Base-by-base conservation (phyloP, 2,888 invertebrate genomes). In the Tipula helvola region DNA sequence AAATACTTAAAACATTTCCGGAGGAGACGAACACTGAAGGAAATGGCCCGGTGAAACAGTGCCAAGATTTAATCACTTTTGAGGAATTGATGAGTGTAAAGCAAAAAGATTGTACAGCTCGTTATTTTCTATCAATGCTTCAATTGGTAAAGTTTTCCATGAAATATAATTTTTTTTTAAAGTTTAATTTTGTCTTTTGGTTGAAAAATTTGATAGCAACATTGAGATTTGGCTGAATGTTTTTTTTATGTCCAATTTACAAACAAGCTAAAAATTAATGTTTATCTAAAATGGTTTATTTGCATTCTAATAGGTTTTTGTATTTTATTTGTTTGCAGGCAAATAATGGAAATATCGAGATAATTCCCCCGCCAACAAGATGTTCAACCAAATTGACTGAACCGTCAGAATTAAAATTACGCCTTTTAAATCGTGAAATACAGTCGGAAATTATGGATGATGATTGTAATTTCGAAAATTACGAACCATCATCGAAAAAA, bases 401-500 rank as follows among this genome's bases (percentile, higher is more conserved):
- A 39, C 3, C 36, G 39, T 16, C 36, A n/a, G 84, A 84, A n/a
- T 84, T 84, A 39, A 84, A 84, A 84, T 16, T 84, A 84, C 36
- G 41, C 7, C 16, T 84, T 39, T 41, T 84, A 39, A 84, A n/a
- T 39, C 36, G 41, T 39, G 41, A 84, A 16, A 16, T 84, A n/a
- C 36, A 10, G 12, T 39, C 39, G 3, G 84, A 84, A 84, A n/a
- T n/a, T 5, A 84, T 84, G 84, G 84, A 84, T 84, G 84, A 84
- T 16, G 84, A n/a, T 5, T 16, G 41, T 39, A 84, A 41, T 84
- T 84, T 84, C n/a, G 84, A 84, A n/a, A 84, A 84, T 41, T 84
- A 84, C n/a, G 84, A 84, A 84, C 84, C 84, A 84, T 36, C 84
- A n/a, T n/a, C 84, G 10, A 84, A 84, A 39, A 36, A 39, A 84